These are phyloP conservation scores for Andrena cerasifolii DNA, from an alignment of 1,140 invertebrate species.

Conservation along the genomic window DNA sequence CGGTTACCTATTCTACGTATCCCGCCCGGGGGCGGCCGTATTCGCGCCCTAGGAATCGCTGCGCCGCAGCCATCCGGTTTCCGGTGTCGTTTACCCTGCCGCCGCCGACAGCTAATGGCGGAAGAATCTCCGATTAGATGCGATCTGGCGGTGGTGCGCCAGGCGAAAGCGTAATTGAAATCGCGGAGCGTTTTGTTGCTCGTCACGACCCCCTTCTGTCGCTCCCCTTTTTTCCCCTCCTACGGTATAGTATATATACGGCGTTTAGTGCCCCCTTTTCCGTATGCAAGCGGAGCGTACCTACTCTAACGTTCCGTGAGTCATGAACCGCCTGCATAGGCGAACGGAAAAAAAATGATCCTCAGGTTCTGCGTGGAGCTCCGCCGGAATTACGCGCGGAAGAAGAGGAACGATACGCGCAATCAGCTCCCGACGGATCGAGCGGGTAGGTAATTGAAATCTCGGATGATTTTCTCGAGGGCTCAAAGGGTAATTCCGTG, in stretches of 20 bases:
- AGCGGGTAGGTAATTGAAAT: slow-evolving; percentile 39
- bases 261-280: too few relatives aligned
- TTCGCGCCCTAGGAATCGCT: slow-evolving; percentile 53
- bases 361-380: background rate
- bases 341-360: too few relatives aligned
- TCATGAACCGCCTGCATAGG: too few relatives aligned
- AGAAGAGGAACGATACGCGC: background rate
- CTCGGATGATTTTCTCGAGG: slow-evolving; percentile 5
- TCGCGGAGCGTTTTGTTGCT: slow-evolving; percentile 12
- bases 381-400: background rate
- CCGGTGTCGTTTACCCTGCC: slow-evolving; percentile 62
- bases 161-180: slow-evolving; percentile 41
- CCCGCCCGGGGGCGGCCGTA: slow-evolving; percentile 20
- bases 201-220: background rate
- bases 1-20: slow-evolving; percentile 38
- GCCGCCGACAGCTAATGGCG: slow-evolving; percentile 48
- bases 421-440: slow-evolving; percentile 8
- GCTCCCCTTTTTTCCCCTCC: background rate
- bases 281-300: too few relatives aligned
- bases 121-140: slow-evolving; percentile 52
- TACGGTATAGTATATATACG: too few relatives aligned
- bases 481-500: slow-evolving; percentile 1
- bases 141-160: slow-evolving; percentile 3
- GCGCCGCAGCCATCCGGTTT: slow-evolving; percentile 59
- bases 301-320: too few relatives aligned